These are phyloP conservation scores for Protomyctophum bolini DNA, from an alignment of 2,113 vertebrate species.

Conservation along the genomic window DNA sequence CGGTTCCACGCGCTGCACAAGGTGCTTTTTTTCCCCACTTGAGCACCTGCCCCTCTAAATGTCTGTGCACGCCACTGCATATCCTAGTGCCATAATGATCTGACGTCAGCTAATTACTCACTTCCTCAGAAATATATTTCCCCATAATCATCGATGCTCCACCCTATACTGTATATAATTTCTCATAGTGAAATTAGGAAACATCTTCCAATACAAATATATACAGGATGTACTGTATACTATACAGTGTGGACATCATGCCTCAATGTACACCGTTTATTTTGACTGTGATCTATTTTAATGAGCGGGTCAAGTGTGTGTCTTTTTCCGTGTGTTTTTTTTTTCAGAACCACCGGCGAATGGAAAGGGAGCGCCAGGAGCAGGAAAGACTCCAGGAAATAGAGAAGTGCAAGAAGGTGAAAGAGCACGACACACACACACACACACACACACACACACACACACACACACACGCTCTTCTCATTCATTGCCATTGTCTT, in stretches of 20 bases:
- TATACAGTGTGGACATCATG: background rate
- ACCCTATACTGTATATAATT: background rate
- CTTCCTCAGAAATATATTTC: background rate
- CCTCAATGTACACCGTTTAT: background rate
- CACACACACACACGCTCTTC: too few species aligned
- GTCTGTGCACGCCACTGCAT: too few species aligned
- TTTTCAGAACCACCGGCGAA: constrained; percentile 48
- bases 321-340: constrained; percentile 6
- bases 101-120: background rate
- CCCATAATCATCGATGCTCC: too few species aligned
- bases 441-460: too few species aligned
- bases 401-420: constrained; percentile 72
- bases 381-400: constrained; percentile 59
- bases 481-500: too few species aligned
- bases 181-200: background rate
- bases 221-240: background rate
- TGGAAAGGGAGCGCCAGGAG: constrained; percentile 63
- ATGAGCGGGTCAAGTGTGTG: background rate
- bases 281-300: background rate
- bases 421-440: background rate
- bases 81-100: too few species aligned
- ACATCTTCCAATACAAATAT: too few species aligned
- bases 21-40: too few species aligned
- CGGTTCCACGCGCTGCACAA: too few species aligned
- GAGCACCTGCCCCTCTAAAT: too few species aligned